These are phyloP conservation scores for Cygnus atratus DNA, from an alignment of 2,113 vertebrate genomes.

Conservation along the genomic window DNA sequence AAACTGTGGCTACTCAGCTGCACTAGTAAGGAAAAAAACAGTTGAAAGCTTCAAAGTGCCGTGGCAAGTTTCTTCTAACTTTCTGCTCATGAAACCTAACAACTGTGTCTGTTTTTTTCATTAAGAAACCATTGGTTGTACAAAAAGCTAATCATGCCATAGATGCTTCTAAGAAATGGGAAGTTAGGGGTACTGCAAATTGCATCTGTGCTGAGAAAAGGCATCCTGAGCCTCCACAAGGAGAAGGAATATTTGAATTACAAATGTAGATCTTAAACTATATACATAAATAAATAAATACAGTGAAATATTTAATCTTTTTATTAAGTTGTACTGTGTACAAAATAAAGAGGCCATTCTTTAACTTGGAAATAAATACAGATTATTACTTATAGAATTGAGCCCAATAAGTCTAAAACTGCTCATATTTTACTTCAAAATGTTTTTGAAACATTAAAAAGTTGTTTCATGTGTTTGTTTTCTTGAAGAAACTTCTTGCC, in stretches of 20 bases:
- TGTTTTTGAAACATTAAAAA: not conserved
- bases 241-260: not conserved
- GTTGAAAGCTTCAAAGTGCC: not conserved
- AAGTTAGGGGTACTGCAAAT: not conserved
- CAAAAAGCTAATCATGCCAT: not conserved
- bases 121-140: not conserved
- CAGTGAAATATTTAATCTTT: not conserved
- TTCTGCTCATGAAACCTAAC: not conserved
- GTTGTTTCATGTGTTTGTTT: not conserved
- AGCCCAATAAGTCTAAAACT: not conserved
- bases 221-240: not conserved
- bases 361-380: not conserved
- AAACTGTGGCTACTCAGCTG: not conserved
- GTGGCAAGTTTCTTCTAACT: not conserved
- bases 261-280: not conserved
- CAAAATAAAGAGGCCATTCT: not conserved
- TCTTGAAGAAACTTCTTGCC: not conserved
- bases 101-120: conserved; percentile 18
- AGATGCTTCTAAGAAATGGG: not conserved
- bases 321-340: not conserved
- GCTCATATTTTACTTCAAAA: not conserved
- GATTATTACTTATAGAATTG: not conserved
- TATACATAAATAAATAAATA: not conserved
- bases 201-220: not conserved
- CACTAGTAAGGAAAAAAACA: conserved; percentile 26